Base-by-base conservation (phyloP, 2,888 invertebrate genomes). In the Maniola hyperantus region DNA sequence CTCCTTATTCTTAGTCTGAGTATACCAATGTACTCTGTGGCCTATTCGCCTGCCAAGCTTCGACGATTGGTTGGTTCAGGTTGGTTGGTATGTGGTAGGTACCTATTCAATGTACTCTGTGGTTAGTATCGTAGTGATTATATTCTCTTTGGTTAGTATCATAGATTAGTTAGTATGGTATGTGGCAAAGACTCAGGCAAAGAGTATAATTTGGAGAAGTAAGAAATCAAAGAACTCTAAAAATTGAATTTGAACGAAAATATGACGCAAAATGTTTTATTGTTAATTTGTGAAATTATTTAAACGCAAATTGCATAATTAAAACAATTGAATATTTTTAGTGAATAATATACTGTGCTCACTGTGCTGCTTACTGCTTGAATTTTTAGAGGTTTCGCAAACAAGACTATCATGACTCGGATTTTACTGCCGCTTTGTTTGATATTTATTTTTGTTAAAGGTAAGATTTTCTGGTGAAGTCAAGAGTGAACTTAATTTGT, bases 371-470 rank as follows among this genome's bases (percentile, higher is more conserved):
- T 11, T 61, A n/a, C 15, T 26, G 39, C n/a, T 11, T 46, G 34
- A 18, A 20, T 18, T 11, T 50, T 15, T 33, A 13, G 2, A 18
- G 15, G 42, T 55, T 55, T 55, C 2, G 18, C 18, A 39, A 42
- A 55, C 18, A 2, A 26, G 51, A 51, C 15, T 46, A 50, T 36
- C 46, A 51, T 88, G 88, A 78, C 80, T 72, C 77, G 77, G 72
- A 75, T 79, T 72, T 73, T 81, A 73, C 71, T 76, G 60, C 73
- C 81, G 74, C 78, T 82, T 75, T 81, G 78, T 77, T 79, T 83
- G 74, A 78, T 79, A 78, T 81, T 83, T 74, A 72, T 82, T 67
- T 75, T 80, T 64, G 76, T 81, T 74, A 78, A 68, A 69, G 74
- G 75, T 75, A 51, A 64, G 68, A 11, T 60, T 18, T 42, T 53